A percentile compares a stretch with the other conserved stretches of the same genome.
phyloP scores from a whole-genome alignment of 2,113 vertebrate species.

The Eupsittula cactorum region DNA sequence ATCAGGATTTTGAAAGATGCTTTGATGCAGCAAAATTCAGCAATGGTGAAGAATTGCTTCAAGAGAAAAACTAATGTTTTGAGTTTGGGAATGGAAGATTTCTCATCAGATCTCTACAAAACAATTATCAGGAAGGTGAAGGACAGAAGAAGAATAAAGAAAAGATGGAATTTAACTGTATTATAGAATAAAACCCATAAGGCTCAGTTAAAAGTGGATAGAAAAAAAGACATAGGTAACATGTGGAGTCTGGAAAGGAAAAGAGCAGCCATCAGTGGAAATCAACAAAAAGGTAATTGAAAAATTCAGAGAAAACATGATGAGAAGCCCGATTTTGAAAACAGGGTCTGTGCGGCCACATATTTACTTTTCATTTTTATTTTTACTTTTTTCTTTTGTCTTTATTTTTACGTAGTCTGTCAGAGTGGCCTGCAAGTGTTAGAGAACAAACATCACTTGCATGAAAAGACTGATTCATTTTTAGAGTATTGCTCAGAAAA shows the following conservation, averaged over 20 bases:
- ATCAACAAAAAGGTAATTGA: background rate
- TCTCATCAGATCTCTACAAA: conserved; percentile 13
- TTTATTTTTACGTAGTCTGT: background rate
- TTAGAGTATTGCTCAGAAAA: background rate
- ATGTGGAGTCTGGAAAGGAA: background rate
- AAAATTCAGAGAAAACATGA: background rate
- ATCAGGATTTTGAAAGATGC: background rate
- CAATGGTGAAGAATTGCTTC: accelerated
- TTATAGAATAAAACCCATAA: background rate
- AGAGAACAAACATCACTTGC: background rate
- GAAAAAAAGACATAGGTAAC: background rate
- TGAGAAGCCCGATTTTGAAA: background rate
- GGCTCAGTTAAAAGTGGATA: background rate
- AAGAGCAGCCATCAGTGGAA: background rate
- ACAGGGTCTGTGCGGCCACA: background rate
- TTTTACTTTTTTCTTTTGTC: background rate
- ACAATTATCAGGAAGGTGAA: background rate
- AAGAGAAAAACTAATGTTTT: background rate
- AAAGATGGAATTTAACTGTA: background rate
- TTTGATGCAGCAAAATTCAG: background rate
- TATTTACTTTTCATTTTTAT: background rate
- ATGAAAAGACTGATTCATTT: background rate
- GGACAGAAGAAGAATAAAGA: background rate
- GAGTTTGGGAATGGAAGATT: background rate
- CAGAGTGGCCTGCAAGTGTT: background rate